Base-by-base conservation (phyloP, 2,888 invertebrate genomes). In the Rambutsinella grinnellia region DNA sequence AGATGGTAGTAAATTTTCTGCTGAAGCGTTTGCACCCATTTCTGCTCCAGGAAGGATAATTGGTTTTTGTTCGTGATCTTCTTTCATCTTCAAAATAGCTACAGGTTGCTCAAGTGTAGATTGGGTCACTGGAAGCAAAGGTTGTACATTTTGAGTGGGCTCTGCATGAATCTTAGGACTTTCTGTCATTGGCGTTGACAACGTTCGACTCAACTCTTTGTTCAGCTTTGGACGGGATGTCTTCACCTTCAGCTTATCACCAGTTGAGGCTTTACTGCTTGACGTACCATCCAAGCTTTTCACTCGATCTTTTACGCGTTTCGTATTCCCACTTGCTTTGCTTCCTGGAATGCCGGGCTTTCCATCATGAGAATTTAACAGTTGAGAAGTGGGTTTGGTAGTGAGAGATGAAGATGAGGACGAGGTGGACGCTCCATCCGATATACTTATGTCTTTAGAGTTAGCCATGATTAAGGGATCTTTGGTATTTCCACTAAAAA, bases 161-260 rank as follows among this genome's bases (percentile, higher is more conserved):
- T 8, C 54, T n/a, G n/a, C n/a, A n/a, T n/a, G n/a, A n/a, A n/a
- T n/a, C n/a, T n/a, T n/a, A n/a, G n/a, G n/a, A n/a, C n/a, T n/a
- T n/a, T n/a, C n/a, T 6, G 8, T 54, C 23, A 19, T 23, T 54
- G 2, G 8, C 54, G 8, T 8, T 54, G 36, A 5, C 5, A 5
- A 5, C 36, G 5, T 5, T 8, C 36, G 36, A 21, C 19, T 68
- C 26, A 62, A 47, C 19, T 79, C 76, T 28, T 79, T 79, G 44
- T 65, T 77, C 21, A 77, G 57, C 54, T 77, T 81, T 77, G 79
- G 81, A 79, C 79, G 81, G 76, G 78, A 76, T 66, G 76, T 54
- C 75, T 80, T 80, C 13, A 47, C 15, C 26, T 57, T 63, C 2
- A 6, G 3, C 15, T 54, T 57, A 36, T 36, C 36, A 13, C 5